A percentile compares a stretch with the other conserved stretches of the same genome.
Evolutionary conservation across 2,113 vertebrate species (phyloP).

Genomic region (Pelecanoides urinatrix): DNA sequence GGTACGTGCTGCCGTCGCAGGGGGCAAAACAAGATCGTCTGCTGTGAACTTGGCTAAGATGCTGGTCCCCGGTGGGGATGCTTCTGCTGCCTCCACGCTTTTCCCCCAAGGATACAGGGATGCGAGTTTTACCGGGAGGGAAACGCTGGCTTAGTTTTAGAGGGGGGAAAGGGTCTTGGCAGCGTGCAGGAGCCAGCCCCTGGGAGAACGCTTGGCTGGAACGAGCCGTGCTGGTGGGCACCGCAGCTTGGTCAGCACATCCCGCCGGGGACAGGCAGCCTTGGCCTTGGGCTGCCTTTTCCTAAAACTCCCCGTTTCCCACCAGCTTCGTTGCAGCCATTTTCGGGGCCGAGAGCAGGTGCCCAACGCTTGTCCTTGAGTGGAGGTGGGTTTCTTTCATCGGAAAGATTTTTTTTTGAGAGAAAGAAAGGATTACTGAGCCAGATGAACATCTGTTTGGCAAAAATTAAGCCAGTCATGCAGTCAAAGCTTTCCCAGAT

Average conservation of each 20-base stretch:
- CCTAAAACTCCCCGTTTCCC: neutral
- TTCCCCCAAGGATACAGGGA: neutral
- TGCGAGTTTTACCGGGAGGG: neutral
- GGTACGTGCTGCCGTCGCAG: accelerated
- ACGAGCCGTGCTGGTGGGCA: neutral
- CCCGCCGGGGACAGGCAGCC: neutral
- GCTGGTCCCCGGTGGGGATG: neutral
- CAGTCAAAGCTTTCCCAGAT: neutral
- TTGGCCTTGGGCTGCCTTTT: neutral
- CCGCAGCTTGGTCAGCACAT: accelerated
- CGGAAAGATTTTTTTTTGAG: neutral
- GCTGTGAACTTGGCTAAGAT: neutral
- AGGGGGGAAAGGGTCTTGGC: accelerated
- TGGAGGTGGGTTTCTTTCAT: neutral
- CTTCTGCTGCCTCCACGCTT: neutral
- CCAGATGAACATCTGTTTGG: neutral
- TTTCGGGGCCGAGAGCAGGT: neutral
- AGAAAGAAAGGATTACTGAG: neutral
- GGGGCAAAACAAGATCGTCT: neutral
- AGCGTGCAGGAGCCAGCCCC: neutral
- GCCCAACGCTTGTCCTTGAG: neutral
- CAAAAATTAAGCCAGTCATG: neutral
- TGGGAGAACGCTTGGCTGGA: neutral
- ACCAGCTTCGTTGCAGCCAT: accelerated
- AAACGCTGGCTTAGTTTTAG: neutral